phyloP scores from a whole-genome alignment of 1,140 invertebrate species.

The Neocloeon triangulifer region DNA sequence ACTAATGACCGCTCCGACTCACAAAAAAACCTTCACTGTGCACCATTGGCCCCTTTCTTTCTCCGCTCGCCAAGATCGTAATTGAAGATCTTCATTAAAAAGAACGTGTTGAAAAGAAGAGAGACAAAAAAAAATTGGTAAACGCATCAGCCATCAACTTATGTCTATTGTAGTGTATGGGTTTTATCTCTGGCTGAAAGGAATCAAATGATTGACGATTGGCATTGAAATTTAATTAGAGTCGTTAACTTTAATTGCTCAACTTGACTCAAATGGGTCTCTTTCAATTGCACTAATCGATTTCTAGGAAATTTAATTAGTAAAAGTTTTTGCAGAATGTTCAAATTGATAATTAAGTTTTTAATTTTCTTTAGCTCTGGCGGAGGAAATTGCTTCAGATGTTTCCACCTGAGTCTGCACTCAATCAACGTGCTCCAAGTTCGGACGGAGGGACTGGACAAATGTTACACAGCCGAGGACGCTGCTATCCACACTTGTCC shows the following conservation, averaged over 20 bases:
- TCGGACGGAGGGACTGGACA: slow-evolving; percentile 31
- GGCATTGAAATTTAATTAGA: not conserved
- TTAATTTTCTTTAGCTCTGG: slow-evolving; percentile 20
- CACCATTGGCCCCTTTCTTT: too few species aligned
- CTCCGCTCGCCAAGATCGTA: too few species aligned
- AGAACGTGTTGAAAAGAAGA: not conserved
- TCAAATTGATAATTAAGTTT: too few species aligned
- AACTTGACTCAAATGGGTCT: too few species aligned
- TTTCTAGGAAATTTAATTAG: too few species aligned
- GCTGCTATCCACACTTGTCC: slow-evolving; percentile 33
- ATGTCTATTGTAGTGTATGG: too few species aligned
- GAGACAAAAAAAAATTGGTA: too few species aligned
- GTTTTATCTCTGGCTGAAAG: not conserved
- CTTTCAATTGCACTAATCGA: too few species aligned
- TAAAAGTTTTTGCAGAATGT: too few species aligned
- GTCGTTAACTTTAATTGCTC: slow-evolving; percentile 1
- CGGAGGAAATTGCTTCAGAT: slow-evolving; percentile 30
- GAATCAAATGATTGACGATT: not conserved
- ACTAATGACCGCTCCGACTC: not conserved
- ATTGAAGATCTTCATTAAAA: not conserved
- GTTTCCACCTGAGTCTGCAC: slow-evolving; percentile 31
- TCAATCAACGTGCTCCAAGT: slow-evolving; percentile 38
- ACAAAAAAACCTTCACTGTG: too few species aligned
- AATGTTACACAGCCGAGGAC: slow-evolving; percentile 35
- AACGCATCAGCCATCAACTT: too few species aligned